Base-by-base conservation (phyloP, 2,888 invertebrate species). In the Ctenicera cuprea region DNA sequence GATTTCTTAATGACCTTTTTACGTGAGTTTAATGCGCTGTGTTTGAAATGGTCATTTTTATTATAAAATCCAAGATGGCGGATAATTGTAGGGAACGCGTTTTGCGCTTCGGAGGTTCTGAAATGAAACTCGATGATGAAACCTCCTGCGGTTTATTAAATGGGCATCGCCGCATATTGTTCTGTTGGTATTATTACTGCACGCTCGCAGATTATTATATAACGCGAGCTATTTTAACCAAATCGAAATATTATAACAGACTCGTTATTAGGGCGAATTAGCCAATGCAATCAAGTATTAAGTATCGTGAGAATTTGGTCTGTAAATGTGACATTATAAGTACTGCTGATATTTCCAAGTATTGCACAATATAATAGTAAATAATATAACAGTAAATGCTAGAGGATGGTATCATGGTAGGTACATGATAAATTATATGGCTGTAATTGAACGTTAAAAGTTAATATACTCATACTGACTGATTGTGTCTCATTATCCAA, bases 11-110 rank as follows among this genome's bases (percentile, higher is more conserved):
- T 87, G 87, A 87, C 82, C 84, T 86, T 87, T 87, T 87, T 85
- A 87, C 87, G 87, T 87, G 87, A 85, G 85, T 83, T 83, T 85
- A 84, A 84, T 84, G 82, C 82, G 77, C 81, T 80, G 81, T 79
- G 82, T 79, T 81, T 80, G 82, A 83, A 86, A 85, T 83, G 85
- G 81, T 84, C 86, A 86, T 86, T 86, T 86, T 86, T 86, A 86
- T 86, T 86, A 86, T 84, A 84, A 85, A 84, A 86, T 86, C 83
- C 86, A 86, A 86, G 80, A 86, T 86, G 87, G 86, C 84, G 84
- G 67, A 67, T 76, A 76, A 76, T 76, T 76, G 72, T 64, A 75
- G 75, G 64, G 63, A 72, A 65, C 71, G 30, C 48, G 71, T 48
- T 71, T 61, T 69, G 67, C 75, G 75, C 75, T 75, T 68, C 71